Base-by-base conservation (phyloP, 2,113 vertebrate species). In the Girardinichthys multiradiatus region DNA sequence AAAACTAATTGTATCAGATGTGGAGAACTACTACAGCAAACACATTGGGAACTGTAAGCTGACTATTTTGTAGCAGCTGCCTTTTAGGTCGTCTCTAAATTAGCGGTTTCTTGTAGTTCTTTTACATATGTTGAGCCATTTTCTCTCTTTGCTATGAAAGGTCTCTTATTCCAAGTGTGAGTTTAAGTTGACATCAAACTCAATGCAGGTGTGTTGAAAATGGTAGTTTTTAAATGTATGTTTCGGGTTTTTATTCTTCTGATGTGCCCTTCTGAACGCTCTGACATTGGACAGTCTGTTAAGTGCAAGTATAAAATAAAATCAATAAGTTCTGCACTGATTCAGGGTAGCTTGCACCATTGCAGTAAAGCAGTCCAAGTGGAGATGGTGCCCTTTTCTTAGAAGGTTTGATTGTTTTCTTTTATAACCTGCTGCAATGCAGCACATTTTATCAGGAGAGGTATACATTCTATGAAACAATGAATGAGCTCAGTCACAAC, bases 141-240 rank as follows among this genome's bases (percentile, higher is more conserved):
- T 24, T 54, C 24, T 11, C 27, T 70, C 30, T 19, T 29, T 48
- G 58, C 48, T 35, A 58, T 48, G 12, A 74, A 29, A n/a, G 31
- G 13, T 51, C 30, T 30, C 57, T 28, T 30, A 21, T 26, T n/a
- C 37, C 26, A 35, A 69, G 60, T 64, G 35, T 29, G 51, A 35
- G 0, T 60, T 59, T 30, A 35, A 51, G 60, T 28, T 66, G 57
- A 57, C 26, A 37, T 75, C 64, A 74, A 26, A 30, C 45, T 75
- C 39, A 42, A 68, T 67, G 61, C 78, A 31, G 57, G 68, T 42
- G 4, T 11, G 37, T 29, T 59, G 28, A 27, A 24, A 61, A 42
- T 21, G 15, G 39, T 48, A 42, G 37, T 17, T 70, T 29, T 65
- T 11, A 64, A 26, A 65, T 1, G 21, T 27, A 57, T 8, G 29